These are phyloP conservation scores for Paramuricea clavata DNA, from an alignment of 92 coral and sea anemone species.

Conservation along the genomic window DNA sequence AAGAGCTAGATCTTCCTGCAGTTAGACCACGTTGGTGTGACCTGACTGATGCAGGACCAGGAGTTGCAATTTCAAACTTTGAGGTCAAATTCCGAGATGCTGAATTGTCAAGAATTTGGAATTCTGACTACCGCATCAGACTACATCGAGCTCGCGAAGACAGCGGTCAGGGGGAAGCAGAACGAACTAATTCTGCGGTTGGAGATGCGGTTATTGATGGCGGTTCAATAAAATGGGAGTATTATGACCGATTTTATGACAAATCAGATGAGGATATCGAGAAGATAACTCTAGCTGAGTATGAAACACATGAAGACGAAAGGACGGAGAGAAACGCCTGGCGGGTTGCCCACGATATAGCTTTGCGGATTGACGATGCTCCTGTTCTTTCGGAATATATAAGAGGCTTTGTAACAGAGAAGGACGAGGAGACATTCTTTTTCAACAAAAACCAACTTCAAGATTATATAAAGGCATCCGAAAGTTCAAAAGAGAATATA, in stretches of 20 bases:
- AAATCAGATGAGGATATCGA: constrained; percentile 58
- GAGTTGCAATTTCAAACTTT: too few species aligned
- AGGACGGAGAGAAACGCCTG: constrained; percentile 53
- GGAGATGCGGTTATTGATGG: constrained; percentile 54
- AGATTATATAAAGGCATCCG: constrained; percentile 1
- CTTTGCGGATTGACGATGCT: constrained; percentile 56
- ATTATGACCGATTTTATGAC: constrained; percentile 39
- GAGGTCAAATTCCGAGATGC: too few species aligned
- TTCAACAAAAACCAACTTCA: neutral
- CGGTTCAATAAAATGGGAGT: constrained; percentile 51
- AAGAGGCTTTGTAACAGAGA: constrained; percentile 22
- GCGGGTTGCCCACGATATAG: constrained; percentile 49
- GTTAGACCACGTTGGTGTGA: constrained; percentile 51
- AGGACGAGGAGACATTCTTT: constrained; percentile 22
- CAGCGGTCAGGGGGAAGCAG: constrained; percentile 43
- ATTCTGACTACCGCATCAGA: constrained; percentile 51
- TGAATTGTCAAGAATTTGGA: too few species aligned
- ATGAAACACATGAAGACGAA: constrained; percentile 51
- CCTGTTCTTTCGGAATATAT: constrained; percentile 53
- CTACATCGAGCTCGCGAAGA: constrained; percentile 46
- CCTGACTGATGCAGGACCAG: too few species aligned
- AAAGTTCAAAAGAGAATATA: neutral
- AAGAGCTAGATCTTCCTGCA: constrained; percentile 34
- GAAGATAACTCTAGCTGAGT: constrained; percentile 51
- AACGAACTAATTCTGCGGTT: constrained; percentile 26